A percentile compares a stretch with the other conserved stretches of the same genome.
Conservation (phyloP, 2,113 vertebrate species). For the Ranitomeya variabilis region DNA sequence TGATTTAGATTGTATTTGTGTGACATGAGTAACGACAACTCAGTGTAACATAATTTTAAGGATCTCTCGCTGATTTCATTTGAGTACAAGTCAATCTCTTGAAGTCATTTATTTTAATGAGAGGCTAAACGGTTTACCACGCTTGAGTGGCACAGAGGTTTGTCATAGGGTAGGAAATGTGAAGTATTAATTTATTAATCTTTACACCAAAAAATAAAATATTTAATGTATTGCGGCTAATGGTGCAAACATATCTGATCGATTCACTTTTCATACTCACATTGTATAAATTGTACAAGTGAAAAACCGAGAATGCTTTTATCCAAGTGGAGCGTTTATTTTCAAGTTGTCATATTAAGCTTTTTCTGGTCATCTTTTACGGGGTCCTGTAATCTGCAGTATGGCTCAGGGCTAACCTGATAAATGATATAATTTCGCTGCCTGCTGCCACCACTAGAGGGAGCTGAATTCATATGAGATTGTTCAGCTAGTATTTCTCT, state of each 20-base stretch:
- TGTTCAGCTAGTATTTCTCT: too few species aligned
- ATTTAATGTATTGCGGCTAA: not conserved
- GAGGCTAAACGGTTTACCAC: conserved; percentile 8
- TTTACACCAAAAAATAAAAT: not conserved
- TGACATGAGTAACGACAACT: conserved; percentile 29
- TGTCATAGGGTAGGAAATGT: not conserved
- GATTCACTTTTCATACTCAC: not conserved
- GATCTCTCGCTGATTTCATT: conserved; percentile 30
- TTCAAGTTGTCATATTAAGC: not conserved
- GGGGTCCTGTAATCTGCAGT: not conserved
- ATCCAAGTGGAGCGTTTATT: not conserved
- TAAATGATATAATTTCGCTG: too few species aligned
- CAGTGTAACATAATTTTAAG: conserved; percentile 3
- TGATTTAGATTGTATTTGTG: conserved; percentile 34
- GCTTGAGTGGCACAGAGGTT: not conserved
- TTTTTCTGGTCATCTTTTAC: not conserved
- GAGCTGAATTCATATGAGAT: too few species aligned
- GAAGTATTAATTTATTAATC: not conserved
- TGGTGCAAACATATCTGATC: not conserved
- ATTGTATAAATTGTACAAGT: not conserved
- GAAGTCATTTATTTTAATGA: conserved; percentile 27
- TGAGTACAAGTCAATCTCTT: conserved; percentile 27
- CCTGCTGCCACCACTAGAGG: too few species aligned
- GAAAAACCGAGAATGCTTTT: not conserved
- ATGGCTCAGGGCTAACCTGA: too few species aligned